Evolutionary conservation across 2,888 invertebrate species (phyloP), one percentile per base, ranked within the genome.

Genomic region (Ditula angustiorana): DNA sequence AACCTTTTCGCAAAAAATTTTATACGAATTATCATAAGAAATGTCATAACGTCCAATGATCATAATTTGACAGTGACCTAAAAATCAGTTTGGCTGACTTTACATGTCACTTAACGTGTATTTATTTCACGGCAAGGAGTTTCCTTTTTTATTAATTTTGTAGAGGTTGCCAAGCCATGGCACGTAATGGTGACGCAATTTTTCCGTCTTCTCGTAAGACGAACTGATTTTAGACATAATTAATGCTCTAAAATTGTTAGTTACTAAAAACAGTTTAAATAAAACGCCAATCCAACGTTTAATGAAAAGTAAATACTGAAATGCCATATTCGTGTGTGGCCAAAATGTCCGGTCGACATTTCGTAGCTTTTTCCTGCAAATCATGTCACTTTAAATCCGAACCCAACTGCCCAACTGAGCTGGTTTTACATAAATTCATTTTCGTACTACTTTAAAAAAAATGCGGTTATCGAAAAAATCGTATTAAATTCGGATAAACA

Each of bases 371-470:
- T 26, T 46, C 19, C 35, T 5, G 33, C 30, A 44, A 61, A 52
- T 33, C 16, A 53, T 61, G 30, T 10, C 16, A 24, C n/a, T 52
- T 52, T 52, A 30, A 24, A 52, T 30, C 28, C 30, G 23, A 61
- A 55, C 7, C n/a, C 19, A 37, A 41, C 19, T 19, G 24, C 30
- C 30, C n/a, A 35, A 35, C 46, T 46, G 46, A 11, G n/a, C 23
- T 24, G 24, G 35, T 21, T 52, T 44, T 61, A 19, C 33, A 53
- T 47, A 61, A 46, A 61, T 35, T 35, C 33, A 35, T 53, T 46
- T 16, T 24, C 35, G 2, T 55, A 28, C 28, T 47, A 19, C 35
- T 37, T 37, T 49, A 13, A 47, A 55, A 33, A 19, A 28, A 56
- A 23, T n/a, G 21, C 37, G 19, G 19, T 56, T 56, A 49, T 41